These are phyloP conservation scores for Epinephelus cyanopodus DNA, from an alignment of 2,113 vertebrate genomes.

Conservation along the genomic window DNA sequence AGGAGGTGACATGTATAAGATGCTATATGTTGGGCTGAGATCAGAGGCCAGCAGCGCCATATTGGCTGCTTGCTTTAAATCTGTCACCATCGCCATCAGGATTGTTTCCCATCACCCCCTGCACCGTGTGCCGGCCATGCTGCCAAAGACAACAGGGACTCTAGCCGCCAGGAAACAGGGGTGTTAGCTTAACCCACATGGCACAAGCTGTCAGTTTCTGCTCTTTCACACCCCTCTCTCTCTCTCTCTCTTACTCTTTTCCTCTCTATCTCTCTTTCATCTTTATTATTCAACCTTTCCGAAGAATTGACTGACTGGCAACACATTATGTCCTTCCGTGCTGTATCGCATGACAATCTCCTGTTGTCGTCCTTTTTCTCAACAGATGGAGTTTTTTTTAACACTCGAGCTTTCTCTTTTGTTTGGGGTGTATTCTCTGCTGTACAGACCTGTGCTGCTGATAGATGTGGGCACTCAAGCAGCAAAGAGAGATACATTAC, in stretches of 20 bases:
- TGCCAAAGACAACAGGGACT: slow-evolving; percentile 79
- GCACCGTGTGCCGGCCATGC: slow-evolving; percentile 46
- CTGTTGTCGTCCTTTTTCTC: slow-evolving; percentile 18
- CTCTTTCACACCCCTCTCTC: slow-evolving; percentile 37
- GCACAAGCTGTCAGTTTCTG: slow-evolving; percentile 56
- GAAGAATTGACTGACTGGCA: slow-evolving; percentile 26
- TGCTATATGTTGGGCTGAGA: slow-evolving; percentile 28
- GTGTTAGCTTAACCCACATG: slow-evolving; percentile 78
- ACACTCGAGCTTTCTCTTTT: slow-evolving; percentile 46
- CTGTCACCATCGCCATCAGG: slow-evolving; percentile 67
- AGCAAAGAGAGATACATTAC: slow-evolving; percentile 55
- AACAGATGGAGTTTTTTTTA: slow-evolving; percentile 20
- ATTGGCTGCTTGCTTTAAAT: slow-evolving; percentile 53
- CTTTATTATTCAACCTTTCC: slow-evolving; percentile 24
- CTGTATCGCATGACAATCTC: background rate
- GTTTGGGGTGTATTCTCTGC: slow-evolving; percentile 35
- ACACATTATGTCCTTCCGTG: slow-evolving; percentile 18
- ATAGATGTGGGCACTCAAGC: slow-evolving; percentile 59
- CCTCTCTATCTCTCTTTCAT: slow-evolving; percentile 28
- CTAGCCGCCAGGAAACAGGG: slow-evolving; percentile 68
- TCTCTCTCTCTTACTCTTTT: background rate
- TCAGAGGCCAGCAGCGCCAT: slow-evolving; percentile 28
- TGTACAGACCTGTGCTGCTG: slow-evolving; percentile 26
- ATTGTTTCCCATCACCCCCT: slow-evolving; percentile 70
- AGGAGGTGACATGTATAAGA: slow-evolving; percentile 13